Evolutionary conservation across 2,113 vertebrate species (phyloP), one percentile per base, ranked within the genome.

Genomic region (Chaetops frenatus): DNA sequence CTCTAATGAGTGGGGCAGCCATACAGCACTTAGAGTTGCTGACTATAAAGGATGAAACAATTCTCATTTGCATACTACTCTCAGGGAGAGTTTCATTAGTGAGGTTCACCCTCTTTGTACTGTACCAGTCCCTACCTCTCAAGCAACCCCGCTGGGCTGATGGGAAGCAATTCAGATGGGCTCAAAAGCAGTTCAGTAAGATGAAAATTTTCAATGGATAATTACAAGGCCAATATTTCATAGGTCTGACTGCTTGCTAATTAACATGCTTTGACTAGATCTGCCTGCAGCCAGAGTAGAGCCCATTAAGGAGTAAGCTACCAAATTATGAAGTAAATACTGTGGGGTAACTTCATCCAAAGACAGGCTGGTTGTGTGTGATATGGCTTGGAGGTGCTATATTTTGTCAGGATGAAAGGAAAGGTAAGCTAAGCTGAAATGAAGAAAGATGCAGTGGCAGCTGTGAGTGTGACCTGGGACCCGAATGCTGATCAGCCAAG

Each of bases 201-300:
- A 92, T 54, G 57, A 87, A 94, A 85, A 85, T 35, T 85, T 89
- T 82, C 78, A 86, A 3, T 66, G 51, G 36, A 60, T 92, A 95
- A 79, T 95, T 97, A 87, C 50, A 1, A 1, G 78, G 35, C 78
- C 2, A 61, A 58, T 89, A 95, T 58, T 94, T 91, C 67, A 80
- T 48, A n/a, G 48, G 23, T 88, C 54, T 94, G 84, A 57, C 90
- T 96, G 35, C 91, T 81, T 91, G 12, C 42, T 95, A 93, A 85
- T 95, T 97, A 95, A 69, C 54, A 47, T 73, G 62, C 48, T 66
- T 86, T 48, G 44, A 67, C 51, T 60, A 51, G 60, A 54, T 79
- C 50, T 91, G 78, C 87, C 91, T 87, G 84, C 71, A 95, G 95
- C 56, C 28, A 54, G 29, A 72, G 56, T 19, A 71, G 48, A 83